Conservation (phyloP, 37 sponge, comb jelly and placozoan genomes). For the Hormiphora californensis region DNA sequence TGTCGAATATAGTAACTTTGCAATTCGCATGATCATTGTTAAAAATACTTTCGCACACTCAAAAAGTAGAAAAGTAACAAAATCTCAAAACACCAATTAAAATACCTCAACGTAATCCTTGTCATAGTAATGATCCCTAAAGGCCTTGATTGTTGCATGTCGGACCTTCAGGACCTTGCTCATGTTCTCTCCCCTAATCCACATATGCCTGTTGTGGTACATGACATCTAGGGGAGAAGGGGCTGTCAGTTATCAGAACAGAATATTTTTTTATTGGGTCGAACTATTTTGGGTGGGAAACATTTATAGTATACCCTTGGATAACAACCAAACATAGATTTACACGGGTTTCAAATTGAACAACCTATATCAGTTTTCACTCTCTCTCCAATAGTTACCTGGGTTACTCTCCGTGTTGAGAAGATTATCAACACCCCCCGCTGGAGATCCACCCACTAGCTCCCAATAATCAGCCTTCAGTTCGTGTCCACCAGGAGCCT, state of each 20-base stretch:
- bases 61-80: no score
- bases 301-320: background rate
- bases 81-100: no score
- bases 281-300: no score
- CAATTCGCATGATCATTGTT: no score
- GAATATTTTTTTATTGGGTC: background rate
- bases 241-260: background rate
- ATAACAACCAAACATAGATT: background rate
- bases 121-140: constrained; percentile 88
- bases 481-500: constrained; percentile 97
- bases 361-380: background rate
- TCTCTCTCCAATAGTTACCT: background rate
- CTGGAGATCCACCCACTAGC: constrained; percentile 78
- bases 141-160: constrained; percentile 56
- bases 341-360: no score
- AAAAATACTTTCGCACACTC: no score
- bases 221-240: background rate
- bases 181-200: constrained; percentile 49
- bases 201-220: constrained; percentile 53
- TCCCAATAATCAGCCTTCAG: constrained; percentile 92
- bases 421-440: constrained; percentile 88
- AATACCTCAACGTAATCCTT: constrained; percentile 85
- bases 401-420: constrained; percentile 66
- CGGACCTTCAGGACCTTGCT: constrained; percentile 31
- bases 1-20: no score